A percentile compares a stretch with the other conserved stretches of the same genome.
Conservation (phyloP, 2,797 vertebrate genomes). For the Anomalospiza imberbis region DNA sequence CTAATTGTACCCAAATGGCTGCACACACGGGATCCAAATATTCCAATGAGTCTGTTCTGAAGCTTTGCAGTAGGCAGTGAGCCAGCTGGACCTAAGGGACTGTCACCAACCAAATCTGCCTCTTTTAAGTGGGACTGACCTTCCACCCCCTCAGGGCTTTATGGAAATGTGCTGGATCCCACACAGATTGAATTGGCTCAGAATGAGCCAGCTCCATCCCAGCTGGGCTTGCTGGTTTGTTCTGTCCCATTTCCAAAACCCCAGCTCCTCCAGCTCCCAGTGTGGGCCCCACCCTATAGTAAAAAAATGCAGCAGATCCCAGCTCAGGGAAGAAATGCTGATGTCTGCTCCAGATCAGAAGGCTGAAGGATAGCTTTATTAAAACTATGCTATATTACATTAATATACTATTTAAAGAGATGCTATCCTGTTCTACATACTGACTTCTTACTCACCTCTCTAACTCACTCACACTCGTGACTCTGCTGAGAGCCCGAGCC, state of each 20-base stretch:
- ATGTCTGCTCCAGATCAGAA: too few relatives aligned
- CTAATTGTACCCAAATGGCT: neutral
- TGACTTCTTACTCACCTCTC: too few relatives aligned
- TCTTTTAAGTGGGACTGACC: neutral
- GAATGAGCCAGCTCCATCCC: neutral
- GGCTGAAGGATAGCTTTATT: too few relatives aligned
- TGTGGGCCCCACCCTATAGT: neutral
- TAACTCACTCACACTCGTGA: too few relatives aligned
- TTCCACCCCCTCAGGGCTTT: neutral
- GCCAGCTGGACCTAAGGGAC: neutral
- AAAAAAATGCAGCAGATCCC: too few relatives aligned
- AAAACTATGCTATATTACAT: too few relatives aligned
- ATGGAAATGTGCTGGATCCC: neutral
- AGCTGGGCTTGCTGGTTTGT: neutral
- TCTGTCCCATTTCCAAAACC: neutral
- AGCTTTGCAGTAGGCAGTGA: neutral
- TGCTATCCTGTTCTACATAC: too few relatives aligned
- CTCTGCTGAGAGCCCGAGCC: too few relatives aligned
- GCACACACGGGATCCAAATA: neutral
- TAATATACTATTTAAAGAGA: too few relatives aligned
- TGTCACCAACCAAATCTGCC: neutral
- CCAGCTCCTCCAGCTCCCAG: neutral
- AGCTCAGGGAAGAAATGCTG: too few relatives aligned
- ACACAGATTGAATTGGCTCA: neutral
- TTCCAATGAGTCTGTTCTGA: neutral